Percentiles rank a stretch among this genome's conserved stretches.
Conservation (phyloP, 2,113 vertebrate species). For the Polypterus senegalus region DNA sequence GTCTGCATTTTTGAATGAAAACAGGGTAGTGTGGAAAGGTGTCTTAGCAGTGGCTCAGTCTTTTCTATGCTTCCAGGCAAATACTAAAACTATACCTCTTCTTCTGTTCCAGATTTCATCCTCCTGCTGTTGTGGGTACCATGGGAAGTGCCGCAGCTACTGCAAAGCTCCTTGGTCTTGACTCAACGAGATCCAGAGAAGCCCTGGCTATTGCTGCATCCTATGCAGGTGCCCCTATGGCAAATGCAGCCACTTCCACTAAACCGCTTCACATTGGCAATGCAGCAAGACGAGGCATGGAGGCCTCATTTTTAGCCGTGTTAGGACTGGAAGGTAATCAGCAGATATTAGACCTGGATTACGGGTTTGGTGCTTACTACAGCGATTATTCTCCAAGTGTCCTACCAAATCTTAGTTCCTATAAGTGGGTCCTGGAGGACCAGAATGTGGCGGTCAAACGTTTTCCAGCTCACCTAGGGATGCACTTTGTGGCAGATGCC, state of each 20-base stretch:
- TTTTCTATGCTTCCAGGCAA: too few relatives aligned
- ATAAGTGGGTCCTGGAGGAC: constrained; percentile 66
- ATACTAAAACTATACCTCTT: not conserved
- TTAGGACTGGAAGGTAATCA: constrained; percentile 69
- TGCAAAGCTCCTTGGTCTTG: constrained; percentile 67
- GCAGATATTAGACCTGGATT: constrained; percentile 57
- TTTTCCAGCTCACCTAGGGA: constrained; percentile 79
- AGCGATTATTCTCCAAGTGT: constrained; percentile 57
- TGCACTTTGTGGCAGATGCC: constrained; percentile 83
- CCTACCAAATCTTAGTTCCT: constrained; percentile 38
- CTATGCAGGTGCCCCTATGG: constrained; percentile 75
- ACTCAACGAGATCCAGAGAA: constrained; percentile 49
- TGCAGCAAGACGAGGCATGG: constrained; percentile 64
- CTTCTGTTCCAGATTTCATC: constrained; percentile 69
- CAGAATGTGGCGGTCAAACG: constrained; percentile 80
- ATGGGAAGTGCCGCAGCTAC: constrained; percentile 79
- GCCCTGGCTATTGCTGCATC: constrained; percentile 80
- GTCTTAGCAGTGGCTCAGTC: too few relatives aligned
- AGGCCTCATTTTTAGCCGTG: constrained; percentile 67
- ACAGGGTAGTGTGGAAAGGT: too few relatives aligned
- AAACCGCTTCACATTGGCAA: constrained; percentile 85
- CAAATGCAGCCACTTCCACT: constrained; percentile 81
- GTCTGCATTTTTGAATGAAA: too few relatives aligned
- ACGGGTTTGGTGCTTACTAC: constrained; percentile 78
- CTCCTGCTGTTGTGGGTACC: constrained; percentile 76